Evolutionary conservation across 1,140 invertebrate species (phyloP).

Genomic region (Chymomyza costata): DNA sequence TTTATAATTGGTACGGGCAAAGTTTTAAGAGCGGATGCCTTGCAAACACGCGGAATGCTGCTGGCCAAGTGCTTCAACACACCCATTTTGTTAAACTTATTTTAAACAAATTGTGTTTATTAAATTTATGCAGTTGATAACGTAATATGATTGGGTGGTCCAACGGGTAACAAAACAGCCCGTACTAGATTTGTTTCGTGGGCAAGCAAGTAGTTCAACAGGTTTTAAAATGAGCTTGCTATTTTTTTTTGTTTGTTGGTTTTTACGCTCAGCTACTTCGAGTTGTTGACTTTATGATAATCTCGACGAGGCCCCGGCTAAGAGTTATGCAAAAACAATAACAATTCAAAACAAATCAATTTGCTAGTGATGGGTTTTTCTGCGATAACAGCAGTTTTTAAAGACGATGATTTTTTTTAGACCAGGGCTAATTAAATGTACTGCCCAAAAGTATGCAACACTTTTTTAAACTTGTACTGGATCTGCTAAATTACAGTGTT

Average conservation of each 20-base stretch:
- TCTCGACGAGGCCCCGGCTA: too few species aligned
- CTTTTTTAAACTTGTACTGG: too few species aligned
- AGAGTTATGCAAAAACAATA: too few species aligned
- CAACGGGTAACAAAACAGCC: neutral
- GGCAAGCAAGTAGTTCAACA: conserved; percentile 54
- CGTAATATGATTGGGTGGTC: too few species aligned
- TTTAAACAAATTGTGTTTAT: conserved; percentile 5
- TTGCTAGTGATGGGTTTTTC: too few species aligned
- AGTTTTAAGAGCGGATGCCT: too few species aligned
- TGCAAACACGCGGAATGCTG: conserved; percentile 1
- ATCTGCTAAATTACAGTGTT: neutral
- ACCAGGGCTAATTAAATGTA: conserved; percentile 29
- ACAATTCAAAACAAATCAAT: too few species aligned
- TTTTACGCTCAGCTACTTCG: too few species aligned
- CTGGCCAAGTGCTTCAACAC: conserved; percentile 16
- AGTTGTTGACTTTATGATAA: conserved; percentile 9
- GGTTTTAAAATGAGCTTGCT: conserved; percentile 37
- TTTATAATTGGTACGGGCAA: too few species aligned
- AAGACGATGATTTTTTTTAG: neutral
- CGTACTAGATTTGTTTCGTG: conserved; percentile 56
- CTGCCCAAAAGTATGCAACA: conserved; percentile 4
- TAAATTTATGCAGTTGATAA: conserved; percentile 45
- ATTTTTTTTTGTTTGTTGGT: conserved; percentile 25
- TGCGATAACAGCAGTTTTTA: neutral
- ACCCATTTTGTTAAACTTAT: conserved; percentile 13